Percentiles rank a stretch among this genome's conserved stretches.
phyloP scores from a whole-genome alignment of 2,888 invertebrate species.

The Caenorhabditis sp. region DNA sequence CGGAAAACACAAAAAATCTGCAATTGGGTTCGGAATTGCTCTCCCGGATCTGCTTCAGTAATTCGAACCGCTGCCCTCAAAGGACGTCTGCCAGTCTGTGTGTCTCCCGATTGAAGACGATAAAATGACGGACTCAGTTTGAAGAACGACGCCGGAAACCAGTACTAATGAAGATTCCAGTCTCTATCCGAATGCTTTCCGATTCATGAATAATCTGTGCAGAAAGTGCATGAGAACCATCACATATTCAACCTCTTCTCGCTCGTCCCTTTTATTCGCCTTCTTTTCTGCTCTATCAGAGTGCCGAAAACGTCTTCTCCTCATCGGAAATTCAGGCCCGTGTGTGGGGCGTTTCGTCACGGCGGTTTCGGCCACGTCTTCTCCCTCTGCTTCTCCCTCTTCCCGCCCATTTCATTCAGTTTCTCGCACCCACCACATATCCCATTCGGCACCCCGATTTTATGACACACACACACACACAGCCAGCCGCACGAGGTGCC shows the following conservation, averaged over 20 bases:
- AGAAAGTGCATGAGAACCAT: constrained; percentile 26
- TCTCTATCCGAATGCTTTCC: background rate
- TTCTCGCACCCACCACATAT: constrained; percentile 50
- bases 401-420: constrained; percentile 46
- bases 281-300: constrained; percentile 33
- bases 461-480: constrained; percentile 50
- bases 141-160: constrained; percentile 20
- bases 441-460: constrained; percentile 53
- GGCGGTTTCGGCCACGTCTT: constrained; percentile 24
- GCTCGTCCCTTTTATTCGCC: constrained; percentile 13
- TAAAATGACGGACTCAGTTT: constrained; percentile 2
- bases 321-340: constrained; percentile 47
- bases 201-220: constrained; percentile 22
- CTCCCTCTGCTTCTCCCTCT: constrained; percentile 34
- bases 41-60: constrained; percentile 2
- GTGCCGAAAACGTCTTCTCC: constrained; percentile 49
- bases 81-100: constrained; percentile 23
- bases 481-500: constrained; percentile 39
- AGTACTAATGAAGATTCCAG: constrained; percentile 9
- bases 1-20: constrained; percentile 30
- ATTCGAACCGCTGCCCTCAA: constrained; percentile 20
- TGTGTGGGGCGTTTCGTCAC: constrained; percentile 36
- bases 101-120: background rate
- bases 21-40: constrained; percentile 20
- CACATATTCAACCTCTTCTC: constrained; percentile 37